Evolutionary conservation across 2,113 vertebrate species (phyloP), one percentile per base, ranked within the genome.

Genomic region (Catharus fuscescens): DNA sequence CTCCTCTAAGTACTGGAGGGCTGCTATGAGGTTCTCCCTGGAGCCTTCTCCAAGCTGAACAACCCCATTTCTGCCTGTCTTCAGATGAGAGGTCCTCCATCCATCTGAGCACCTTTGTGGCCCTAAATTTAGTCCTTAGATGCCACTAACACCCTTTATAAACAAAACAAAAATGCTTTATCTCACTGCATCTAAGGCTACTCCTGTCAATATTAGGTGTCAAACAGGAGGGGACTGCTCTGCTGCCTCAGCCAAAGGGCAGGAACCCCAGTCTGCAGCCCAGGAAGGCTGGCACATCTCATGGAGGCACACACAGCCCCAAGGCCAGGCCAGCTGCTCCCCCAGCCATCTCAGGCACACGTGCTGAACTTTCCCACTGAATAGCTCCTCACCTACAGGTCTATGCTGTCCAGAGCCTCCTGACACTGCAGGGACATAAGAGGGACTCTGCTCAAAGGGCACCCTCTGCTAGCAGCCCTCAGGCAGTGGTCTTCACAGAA

Each of bases 361-460:
- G 0, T 5, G 6, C 36, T 45, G 24, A 29, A 21, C 5, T 3
- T 23, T 31, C 26, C 40, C 31, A 53, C 47, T 10, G 16, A 85
- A 29, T 14, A 70, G 15, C 23, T 38, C 53, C 48, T 64, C 1
- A 0, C 4, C 54, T 32, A 31, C 0, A 0, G 31, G 18, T 7
- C 13, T 25, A 26, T 1, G 1, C 16, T 77, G 23, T 23, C 59
- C 48, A 13, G 36, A 74, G 34, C 6, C 4, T 11, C 24, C 23
- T 47, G 13, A 45, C 18, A 16, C 42, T 34, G 28, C 57, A 83
- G 36, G 17, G 20, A 28, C 24, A 69, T 45, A 15, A 47, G 40
- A 40, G 8, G 16, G 11, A 34, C 1, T 8, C 60, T 32, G 28
- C 19, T 38, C 42, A 36, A 64, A 31, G 44, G 18, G 3, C 36